Conservation (phyloP, 2,797 vertebrate species). For the Echiichthys vipera region DNA sequence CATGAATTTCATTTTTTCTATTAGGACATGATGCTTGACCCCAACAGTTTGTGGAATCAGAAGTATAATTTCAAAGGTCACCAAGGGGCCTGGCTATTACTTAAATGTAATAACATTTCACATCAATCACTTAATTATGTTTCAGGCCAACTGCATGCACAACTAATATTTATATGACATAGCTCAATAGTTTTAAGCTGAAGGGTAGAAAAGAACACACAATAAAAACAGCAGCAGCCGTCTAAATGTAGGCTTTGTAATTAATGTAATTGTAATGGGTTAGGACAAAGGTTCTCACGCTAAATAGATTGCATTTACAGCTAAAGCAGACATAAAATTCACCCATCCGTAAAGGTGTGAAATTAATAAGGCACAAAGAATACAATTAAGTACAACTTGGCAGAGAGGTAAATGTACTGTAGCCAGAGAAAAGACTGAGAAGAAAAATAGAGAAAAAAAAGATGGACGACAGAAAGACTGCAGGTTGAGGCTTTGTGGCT, state of each 20-base stretch:
- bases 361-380: constrained; percentile 36
- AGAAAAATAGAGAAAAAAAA: no score
- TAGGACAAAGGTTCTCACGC: constrained; percentile 17
- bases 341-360: constrained; percentile 20
- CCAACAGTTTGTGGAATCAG: neutral
- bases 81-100: neutral
- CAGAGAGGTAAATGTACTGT: constrained; percentile 29
- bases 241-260: constrained; percentile 28
- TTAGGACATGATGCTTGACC: neutral
- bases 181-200: neutral
- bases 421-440: constrained; percentile 8
- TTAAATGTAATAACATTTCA: neutral
- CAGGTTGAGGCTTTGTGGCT: constrained; percentile 13
- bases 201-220: constrained; percentile 1
- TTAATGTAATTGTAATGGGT: constrained; percentile 24
- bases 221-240: constrained; percentile 31
- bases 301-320: constrained; percentile 45
- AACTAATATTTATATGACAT: constrained; percentile 5
- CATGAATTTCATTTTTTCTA: neutral
- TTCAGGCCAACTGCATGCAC: neutral
- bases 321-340: constrained; percentile 44
- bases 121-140: neutral
- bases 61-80: neutral
- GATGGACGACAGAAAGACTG: no score
- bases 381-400: constrained; percentile 26